These are phyloP conservation scores for Nyctibius bracteatus DNA, from an alignment of 2,113 vertebrate genomes.

Conservation along the genomic window DNA sequence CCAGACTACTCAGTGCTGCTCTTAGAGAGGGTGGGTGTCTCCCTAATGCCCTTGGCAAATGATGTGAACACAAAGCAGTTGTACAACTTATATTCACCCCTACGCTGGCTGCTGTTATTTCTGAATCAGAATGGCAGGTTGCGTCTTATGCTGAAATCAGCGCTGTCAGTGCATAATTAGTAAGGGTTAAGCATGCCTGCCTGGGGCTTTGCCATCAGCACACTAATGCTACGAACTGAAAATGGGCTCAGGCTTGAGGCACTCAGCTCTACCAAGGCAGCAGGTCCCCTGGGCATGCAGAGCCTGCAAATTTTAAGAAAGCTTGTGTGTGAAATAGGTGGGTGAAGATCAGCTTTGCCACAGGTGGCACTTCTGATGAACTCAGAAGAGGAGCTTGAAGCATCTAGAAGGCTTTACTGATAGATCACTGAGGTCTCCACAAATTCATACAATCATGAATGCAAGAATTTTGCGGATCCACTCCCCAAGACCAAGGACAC, in stretches of 20 bases:
- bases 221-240: not conserved
- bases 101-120: not conserved
- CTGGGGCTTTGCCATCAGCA: not conserved
- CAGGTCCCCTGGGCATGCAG: not conserved
- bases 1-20: not conserved
- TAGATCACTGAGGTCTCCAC: not conserved
- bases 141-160: not conserved
- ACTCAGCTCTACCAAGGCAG: not conserved
- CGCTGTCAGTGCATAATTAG: not conserved
- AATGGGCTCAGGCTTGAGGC: not conserved
- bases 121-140: not conserved
- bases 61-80: not conserved
- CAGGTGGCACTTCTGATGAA: not conserved
- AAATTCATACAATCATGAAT: not conserved
- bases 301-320: not conserved
- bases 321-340: not conserved
- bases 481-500: not conserved
- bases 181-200: not conserved
- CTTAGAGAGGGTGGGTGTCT: not conserved
- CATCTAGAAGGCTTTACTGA: not conserved
- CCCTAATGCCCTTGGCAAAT: not conserved
- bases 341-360: not conserved
- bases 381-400: not conserved
- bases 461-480: not conserved
- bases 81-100: not conserved